These are phyloP conservation scores for Microctenopoma lineatum DNA, from an alignment of 2,797 vertebrate genomes.

Conservation along the genomic window DNA sequence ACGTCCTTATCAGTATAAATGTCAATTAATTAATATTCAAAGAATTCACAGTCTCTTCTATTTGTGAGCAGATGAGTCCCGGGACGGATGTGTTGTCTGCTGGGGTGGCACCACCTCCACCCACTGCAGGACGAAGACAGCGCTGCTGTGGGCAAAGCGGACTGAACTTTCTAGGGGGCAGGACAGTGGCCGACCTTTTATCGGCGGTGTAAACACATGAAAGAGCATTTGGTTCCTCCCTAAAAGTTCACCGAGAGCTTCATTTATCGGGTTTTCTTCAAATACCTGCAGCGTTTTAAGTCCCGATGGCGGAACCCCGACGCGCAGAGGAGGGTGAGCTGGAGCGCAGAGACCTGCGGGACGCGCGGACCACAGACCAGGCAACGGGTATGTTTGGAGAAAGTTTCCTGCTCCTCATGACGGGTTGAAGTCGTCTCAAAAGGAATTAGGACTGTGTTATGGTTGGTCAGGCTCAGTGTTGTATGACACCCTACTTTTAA, in stretches of 20 bases:
- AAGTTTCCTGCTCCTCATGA: not conserved
- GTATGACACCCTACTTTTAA: no score
- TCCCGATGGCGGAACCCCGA: conserved; percentile 90
- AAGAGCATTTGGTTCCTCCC: not conserved
- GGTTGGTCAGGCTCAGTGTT: no score
- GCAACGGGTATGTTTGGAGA: conserved; percentile 80
- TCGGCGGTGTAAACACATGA: not conserved
- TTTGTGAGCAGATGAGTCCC: no score
- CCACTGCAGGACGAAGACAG: conserved; percentile 6
- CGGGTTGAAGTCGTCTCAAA: not conserved
- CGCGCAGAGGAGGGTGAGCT: conserved; percentile 85
- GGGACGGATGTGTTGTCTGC: no score
- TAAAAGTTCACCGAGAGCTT: not conserved
- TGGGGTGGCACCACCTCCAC: conserved; percentile 58
- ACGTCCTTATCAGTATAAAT: no score
- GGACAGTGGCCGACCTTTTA: not conserved
- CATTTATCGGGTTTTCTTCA: not conserved
- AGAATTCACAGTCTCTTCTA: no score
- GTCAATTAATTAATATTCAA: no score
- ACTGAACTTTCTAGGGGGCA: not conserved
- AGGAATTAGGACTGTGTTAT: no score
- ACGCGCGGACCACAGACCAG: conserved; percentile 73
- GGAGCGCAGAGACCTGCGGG: conserved; percentile 81
- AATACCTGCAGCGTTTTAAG: not conserved
- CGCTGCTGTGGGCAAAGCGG: conserved; percentile 25